Evolutionary conservation across 1,140 invertebrate genomes (phyloP).

Genomic region (Anadara kagoshimensis): DNA sequence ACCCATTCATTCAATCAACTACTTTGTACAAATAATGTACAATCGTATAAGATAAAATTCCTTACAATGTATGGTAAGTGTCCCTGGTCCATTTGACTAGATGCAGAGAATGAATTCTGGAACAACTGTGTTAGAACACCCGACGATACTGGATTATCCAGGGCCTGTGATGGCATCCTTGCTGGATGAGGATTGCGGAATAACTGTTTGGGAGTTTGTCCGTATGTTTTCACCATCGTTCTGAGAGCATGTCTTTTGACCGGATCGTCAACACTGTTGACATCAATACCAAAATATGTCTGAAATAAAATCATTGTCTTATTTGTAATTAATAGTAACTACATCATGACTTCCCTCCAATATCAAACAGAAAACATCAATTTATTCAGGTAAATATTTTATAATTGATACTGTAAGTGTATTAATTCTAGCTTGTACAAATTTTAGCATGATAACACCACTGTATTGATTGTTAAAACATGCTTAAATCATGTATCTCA

Average conservation of each 20-base stretch:
- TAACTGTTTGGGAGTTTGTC: constrained; percentile 93
- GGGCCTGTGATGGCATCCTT: constrained; percentile 22
- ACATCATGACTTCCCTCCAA: too few species aligned
- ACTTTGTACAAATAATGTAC: too few species aligned
- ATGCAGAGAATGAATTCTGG: too few species aligned
- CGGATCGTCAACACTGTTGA: constrained; percentile 84
- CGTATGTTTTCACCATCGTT: constrained; percentile 94
- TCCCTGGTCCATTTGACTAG: too few species aligned
- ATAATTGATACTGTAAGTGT: too few species aligned
- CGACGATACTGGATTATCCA: not conserved
- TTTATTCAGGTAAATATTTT: not conserved
- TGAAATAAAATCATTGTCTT: constrained; percentile 70
- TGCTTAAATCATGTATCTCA: too few species aligned
- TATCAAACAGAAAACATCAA: not conserved
- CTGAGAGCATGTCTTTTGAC: constrained; percentile 86
- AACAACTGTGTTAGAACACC: not conserved
- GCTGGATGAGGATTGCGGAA: constrained; percentile 86
- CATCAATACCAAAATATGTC: constrained; percentile 92
- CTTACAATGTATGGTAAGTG: constrained; percentile 4
- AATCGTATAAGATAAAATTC: not conserved
- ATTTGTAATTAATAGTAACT: too few species aligned
- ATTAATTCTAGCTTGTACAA: too few species aligned
- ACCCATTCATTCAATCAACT: too few species aligned
- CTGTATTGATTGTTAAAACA: too few species aligned
- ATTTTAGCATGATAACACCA: too few species aligned